Evolutionary conservation across 2,888 invertebrate species (phyloP).

Genomic region (Strigamia maritima): DNA sequence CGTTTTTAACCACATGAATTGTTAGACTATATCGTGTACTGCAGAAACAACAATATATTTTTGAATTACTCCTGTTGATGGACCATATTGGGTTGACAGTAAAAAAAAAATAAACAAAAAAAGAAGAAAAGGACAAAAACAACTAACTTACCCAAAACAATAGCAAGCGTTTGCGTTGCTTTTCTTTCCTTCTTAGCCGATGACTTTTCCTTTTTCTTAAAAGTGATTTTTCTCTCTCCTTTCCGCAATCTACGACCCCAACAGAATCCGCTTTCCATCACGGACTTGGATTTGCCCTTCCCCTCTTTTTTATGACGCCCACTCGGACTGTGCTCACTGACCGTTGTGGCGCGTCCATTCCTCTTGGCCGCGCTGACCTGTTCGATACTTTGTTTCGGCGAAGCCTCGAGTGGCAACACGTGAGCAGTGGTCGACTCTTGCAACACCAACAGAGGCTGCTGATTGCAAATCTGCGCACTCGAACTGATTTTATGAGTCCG

Average conservation of each 20-base stretch:
- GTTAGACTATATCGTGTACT: too few species aligned
- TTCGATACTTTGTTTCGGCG: neutral
- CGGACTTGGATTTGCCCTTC: too few species aligned
- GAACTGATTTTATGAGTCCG: neutral
- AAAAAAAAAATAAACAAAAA: too few species aligned
- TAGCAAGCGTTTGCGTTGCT: conserved; percentile 96
- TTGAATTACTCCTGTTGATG: too few species aligned
- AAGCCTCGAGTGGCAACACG: conserved; percentile 65
- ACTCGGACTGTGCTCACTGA: neutral
- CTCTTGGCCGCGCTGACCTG: conserved; percentile 46
- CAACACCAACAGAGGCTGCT: conserved; percentile 41
- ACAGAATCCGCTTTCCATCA: conserved; percentile 43
- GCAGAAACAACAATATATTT: too few species aligned
- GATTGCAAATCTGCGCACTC: conserved; percentile 43
- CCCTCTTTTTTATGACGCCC: conserved; percentile 41
- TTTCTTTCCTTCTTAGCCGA: conserved; percentile 93
- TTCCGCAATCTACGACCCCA: conserved; percentile 44
- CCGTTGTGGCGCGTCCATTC: neutral
- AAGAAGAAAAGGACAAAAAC: neutral
- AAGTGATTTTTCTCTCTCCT: conserved; percentile 80
- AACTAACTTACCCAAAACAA: conserved; percentile 79
- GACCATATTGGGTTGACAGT: too few species aligned
- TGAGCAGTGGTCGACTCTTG: conserved; percentile 52
- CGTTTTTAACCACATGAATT: too few species aligned
- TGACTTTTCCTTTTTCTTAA: conserved; percentile 90